phyloP scores from a whole-genome alignment of 2,113 vertebrate genomes.

The Paracanthobrama guichenoti region DNA sequence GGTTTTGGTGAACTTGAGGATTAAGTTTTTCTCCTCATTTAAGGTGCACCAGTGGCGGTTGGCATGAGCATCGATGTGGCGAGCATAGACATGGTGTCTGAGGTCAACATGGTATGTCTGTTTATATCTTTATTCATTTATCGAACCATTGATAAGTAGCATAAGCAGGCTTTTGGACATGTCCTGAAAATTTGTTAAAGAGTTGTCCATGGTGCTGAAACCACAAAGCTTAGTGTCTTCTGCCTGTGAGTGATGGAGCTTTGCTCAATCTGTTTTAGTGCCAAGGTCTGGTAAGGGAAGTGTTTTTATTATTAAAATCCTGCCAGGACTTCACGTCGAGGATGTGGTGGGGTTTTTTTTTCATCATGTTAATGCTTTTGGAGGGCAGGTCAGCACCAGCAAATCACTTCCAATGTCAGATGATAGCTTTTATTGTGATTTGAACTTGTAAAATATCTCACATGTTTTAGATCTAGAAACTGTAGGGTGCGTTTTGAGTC shows the following conservation, averaged over 20 bases:
- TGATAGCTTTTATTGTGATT: neutral
- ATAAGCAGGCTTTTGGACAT: conserved; percentile 6
- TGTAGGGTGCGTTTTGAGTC: conserved; percentile 57
- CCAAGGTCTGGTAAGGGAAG: neutral
- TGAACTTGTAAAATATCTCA: neutral
- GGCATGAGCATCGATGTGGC: conserved; percentile 98
- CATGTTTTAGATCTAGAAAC: conserved; percentile 58
- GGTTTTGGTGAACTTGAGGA: neutral
- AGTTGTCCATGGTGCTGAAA: conserved; percentile 39
- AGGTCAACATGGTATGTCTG: conserved; percentile 97
- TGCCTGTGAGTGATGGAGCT: neutral
- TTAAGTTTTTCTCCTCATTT: conserved; percentile 35
- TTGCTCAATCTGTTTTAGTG: neutral
- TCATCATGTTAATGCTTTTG: neutral
- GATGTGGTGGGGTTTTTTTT: neutral
- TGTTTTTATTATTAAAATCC: conserved; percentile 15
- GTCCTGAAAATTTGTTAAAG: neutral
- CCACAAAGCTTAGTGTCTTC: neutral
- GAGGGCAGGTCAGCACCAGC: neutral
- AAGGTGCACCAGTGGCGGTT: conserved; percentile 93
- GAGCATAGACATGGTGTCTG: conserved; percentile 97
- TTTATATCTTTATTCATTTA: neutral
- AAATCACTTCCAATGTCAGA: neutral
- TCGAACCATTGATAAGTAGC: neutral
- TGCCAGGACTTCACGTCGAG: neutral